Conservation (phyloP, 2,888 invertebrate genomes). For the Nudaria mundana region DNA sequence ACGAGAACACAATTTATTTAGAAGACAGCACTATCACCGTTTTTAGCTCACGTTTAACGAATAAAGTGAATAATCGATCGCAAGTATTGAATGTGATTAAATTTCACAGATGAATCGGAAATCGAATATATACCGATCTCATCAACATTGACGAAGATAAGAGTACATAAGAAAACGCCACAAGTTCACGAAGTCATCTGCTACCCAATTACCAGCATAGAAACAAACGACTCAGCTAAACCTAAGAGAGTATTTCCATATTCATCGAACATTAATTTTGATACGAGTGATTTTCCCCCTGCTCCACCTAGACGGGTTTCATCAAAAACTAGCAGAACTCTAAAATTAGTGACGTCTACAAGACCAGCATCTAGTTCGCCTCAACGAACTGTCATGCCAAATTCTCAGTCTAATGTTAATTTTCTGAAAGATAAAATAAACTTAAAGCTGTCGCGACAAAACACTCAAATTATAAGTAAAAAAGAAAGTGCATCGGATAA, state of each 20-base stretch:
- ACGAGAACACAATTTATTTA: slow-evolving; percentile 51
- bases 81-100: slow-evolving; percentile 52
- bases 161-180: slow-evolving; percentile 85
- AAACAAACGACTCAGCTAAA: slow-evolving; percentile 55
- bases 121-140: slow-evolving; percentile 92
- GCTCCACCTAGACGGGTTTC: slow-evolving; percentile 89
- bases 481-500: slow-evolving; percentile 34
- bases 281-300: slow-evolving; percentile 77
- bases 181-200: slow-evolving; percentile 80
- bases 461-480: slow-evolving; percentile 60
- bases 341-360: slow-evolving; percentile 82
- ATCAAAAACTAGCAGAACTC: slow-evolving; percentile 86
- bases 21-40: slow-evolving; percentile 65
- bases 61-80: slow-evolving; percentile 30
- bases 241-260: slow-evolving; percentile 83
- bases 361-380: slow-evolving; percentile 65
- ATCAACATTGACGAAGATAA: slow-evolving; percentile 89
- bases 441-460: slow-evolving; percentile 78
- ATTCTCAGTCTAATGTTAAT: slow-evolving; percentile 77
- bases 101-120: slow-evolving; percentile 87
- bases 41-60: slow-evolving; percentile 65
- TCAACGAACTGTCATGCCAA: slow-evolving; percentile 49
- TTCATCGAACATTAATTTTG: slow-evolving; percentile 62
- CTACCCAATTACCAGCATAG: slow-evolving; percentile 78
- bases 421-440: slow-evolving; percentile 83